phyloP scores from a whole-genome alignment of 2,797 vertebrate species.

The Toxotes lorentzi region DNA sequence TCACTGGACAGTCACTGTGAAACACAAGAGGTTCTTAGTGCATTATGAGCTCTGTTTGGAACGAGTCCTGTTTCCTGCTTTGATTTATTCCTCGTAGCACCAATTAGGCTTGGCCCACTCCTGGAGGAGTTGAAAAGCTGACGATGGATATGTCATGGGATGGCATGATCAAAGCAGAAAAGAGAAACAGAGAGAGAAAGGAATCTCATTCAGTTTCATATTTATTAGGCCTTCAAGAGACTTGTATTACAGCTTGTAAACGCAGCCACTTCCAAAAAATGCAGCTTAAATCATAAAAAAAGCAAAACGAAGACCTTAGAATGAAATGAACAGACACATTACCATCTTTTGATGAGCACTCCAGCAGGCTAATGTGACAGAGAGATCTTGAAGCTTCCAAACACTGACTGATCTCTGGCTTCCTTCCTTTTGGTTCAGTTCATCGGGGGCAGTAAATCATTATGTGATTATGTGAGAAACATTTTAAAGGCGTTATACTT shows the following conservation, averaged over 20 bases:
- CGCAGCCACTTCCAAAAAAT: conserved; percentile 72
- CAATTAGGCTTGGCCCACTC: conserved; percentile 84
- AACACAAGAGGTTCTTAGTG: conserved; percentile 69
- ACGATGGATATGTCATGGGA: conserved; percentile 85
- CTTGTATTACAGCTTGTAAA: conserved; percentile 80
- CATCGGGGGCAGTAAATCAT: conserved; percentile 74
- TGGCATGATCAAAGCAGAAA: conserved; percentile 82
- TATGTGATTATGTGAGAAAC: conserved; percentile 65
- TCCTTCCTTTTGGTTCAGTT: conserved; percentile 69
- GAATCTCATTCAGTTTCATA: conserved; percentile 80
- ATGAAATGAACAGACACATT: conserved; percentile 78
- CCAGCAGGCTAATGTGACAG: conserved; percentile 74
- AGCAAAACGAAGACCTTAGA: conserved; percentile 78
- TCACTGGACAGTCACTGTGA: conserved; percentile 69
- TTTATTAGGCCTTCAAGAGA: conserved; percentile 83
- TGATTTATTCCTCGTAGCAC: conserved; percentile 85
- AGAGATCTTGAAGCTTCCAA: conserved; percentile 71
- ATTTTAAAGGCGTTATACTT: conserved; percentile 70
- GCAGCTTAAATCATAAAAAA: conserved; percentile 75
- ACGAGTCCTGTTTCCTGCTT: conserved; percentile 81
- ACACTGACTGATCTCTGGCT: conserved; percentile 65
- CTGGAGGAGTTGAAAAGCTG: conserved; percentile 82
- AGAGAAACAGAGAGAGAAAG: conserved; percentile 70
- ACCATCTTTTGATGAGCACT: conserved; percentile 76
- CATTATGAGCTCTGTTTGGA: conserved; percentile 80